These are phyloP conservation scores for Agriopis marginaria DNA, from an alignment of 2,888 invertebrate species.

Conservation along the genomic window DNA sequence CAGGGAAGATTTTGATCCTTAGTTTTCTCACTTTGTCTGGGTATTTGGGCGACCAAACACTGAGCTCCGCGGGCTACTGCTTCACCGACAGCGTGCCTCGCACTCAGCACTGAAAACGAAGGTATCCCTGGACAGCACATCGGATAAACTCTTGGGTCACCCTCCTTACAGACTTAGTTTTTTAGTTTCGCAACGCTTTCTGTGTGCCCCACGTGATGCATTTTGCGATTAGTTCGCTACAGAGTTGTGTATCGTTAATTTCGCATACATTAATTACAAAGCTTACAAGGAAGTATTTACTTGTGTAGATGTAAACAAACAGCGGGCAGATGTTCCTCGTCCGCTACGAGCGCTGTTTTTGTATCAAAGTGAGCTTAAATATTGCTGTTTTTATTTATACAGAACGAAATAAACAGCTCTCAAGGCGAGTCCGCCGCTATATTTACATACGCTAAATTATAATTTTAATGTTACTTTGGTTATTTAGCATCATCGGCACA, in stretches of 20 bases:
- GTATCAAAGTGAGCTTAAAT: conserved; percentile 33
- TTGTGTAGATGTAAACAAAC: conserved; percentile 4
- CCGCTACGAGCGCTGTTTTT: conserved; percentile 8
- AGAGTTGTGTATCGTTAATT: neutral
- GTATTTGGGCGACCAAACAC: neutral
- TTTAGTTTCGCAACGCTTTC: neutral
- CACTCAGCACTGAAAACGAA: neutral
- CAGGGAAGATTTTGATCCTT: conserved; percentile 21
- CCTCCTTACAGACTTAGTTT: neutral
- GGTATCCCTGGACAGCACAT: neutral
- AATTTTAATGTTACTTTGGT: conserved; percentile 6
- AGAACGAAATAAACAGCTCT: conserved; percentile 11
- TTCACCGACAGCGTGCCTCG: neutral
- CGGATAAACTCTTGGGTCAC: no score
- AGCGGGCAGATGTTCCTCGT: conserved; percentile 38
- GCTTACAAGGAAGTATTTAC: conserved; percentile 11
- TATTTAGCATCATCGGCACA: neutral
- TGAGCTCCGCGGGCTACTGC: neutral
- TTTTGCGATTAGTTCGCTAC: neutral
- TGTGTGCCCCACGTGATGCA: neutral
- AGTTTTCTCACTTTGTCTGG: neutral
- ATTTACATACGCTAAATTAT: conserved; percentile 7
- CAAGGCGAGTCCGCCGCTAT: conserved; percentile 12
- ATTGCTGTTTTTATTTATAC: conserved; percentile 22
- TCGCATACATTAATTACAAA: conserved; percentile 12